These are phyloP conservation scores for Acipenser ruthenus DNA, from an alignment of 2,797 vertebrate species.

Conservation along the genomic window DNA sequence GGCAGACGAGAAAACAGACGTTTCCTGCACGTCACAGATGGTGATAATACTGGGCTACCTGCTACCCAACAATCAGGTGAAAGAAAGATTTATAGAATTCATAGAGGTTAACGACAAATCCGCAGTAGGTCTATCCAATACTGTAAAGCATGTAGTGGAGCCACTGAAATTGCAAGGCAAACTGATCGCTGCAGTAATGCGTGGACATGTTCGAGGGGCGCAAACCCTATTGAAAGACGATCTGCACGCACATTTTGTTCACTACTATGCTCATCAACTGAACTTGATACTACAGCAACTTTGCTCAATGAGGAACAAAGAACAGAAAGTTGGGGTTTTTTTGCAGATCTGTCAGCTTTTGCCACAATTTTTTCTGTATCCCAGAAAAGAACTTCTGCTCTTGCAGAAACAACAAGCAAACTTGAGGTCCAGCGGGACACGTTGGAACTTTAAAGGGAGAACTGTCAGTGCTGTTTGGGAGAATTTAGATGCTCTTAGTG, in stretches of 20 bases:
- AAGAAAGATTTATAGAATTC: conserved; percentile 12
- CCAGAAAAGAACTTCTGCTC: conserved; percentile 13
- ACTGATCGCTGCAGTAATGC: conserved; percentile 12
- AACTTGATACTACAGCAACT: conserved; percentile 12
- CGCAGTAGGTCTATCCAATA: conserved; percentile 1
- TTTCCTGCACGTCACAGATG: conserved; percentile 12
- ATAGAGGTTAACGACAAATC: conserved; percentile 12
- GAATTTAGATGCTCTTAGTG: neutral
- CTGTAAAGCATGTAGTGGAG: conserved; percentile 10
- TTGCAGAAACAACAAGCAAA: neutral
- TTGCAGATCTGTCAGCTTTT: conserved; percentile 8
- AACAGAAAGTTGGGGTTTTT: conserved; percentile 19
- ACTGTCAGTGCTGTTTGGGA: conserved; percentile 8
- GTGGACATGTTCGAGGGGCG: neutral
- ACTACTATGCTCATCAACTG: conserved; percentile 10
- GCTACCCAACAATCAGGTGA: conserved; percentile 1
- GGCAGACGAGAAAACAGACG: conserved; percentile 8
- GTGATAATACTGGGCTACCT: conserved; percentile 11
- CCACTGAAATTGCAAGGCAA: conserved; percentile 10
- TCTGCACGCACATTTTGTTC: conserved; percentile 17
- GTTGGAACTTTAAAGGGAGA: conserved; percentile 13
- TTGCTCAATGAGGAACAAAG: conserved; percentile 17
- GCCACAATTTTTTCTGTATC: conserved; percentile 4
- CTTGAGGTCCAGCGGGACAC: neutral
- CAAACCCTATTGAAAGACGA: conserved; percentile 17